Base-by-base conservation (phyloP, 2,888 invertebrate genomes). In the Synanthedon myopaeformis region DNA sequence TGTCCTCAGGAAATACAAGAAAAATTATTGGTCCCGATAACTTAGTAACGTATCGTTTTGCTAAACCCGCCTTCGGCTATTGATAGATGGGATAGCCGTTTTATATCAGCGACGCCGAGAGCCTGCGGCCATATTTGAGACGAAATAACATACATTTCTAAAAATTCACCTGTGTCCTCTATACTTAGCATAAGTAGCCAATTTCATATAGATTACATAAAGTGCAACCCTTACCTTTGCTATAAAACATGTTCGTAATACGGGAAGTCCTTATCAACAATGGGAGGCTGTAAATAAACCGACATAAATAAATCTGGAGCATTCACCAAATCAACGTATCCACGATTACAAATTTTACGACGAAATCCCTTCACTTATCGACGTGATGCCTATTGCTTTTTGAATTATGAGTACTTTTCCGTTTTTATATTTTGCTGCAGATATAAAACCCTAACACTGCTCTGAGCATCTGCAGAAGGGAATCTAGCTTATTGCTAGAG, bases 401-500 rank as follows among this genome's bases (percentile, higher is more conserved):
- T 49, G 48, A 51, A 58, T 57, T 53, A 60, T 60, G 54, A 58
- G 48, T 48, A 53, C 42, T 49, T 53, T 62, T 60, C 58, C 60
- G 61, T 55, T 61, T 51, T 45, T 49, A 49, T 49, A 19, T 8
- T 49, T 49, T 49, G 49, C 23, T 17, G 12, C 17, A 11, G 17
- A 49, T 19, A 19, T 49, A 49, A 49, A 49, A 45, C 45, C 14
- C 13, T 13, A 12, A 1, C 45, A 35, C 35, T 35, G 35, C 8
- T 8, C 1, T 10, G 35, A 35, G 10, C 35, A 35, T 1, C 10
- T 35, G 35, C 35, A 35, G 35, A 35, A 35, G 35, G 35, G 10
- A 35, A 35, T 35, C 35, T 23, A 23, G 23, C 23, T 35, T 35
- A 6, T 35, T 35, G 35, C 35, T 35, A 35, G 10, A 28, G 1